A percentile compares a stretch with the other conserved stretches of the same genome.
phyloP scores from a whole-genome alignment of 1,140 invertebrate genomes.

The Mycetomoellerius zeteki region DNA sequence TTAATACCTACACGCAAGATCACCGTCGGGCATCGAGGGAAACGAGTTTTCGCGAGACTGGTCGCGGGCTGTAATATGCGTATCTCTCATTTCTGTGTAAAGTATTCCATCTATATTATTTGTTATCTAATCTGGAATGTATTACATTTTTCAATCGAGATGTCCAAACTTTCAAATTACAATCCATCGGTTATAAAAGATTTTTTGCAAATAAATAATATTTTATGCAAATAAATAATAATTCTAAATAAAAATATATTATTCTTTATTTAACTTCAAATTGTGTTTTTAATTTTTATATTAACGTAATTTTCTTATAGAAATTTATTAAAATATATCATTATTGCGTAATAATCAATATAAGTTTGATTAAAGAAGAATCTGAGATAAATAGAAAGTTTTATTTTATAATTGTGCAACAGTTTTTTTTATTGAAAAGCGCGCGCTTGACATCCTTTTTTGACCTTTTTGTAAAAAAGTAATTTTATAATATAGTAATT shows the following conservation, averaged over 20 bases:
- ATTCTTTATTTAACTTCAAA: conserved; percentile 17
- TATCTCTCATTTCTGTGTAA: background rate
- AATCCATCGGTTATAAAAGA: background rate
- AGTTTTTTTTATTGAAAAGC: no score
- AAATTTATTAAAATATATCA: background rate
- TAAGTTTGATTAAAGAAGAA: background rate
- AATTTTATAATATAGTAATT: background rate
- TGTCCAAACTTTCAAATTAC: background rate
- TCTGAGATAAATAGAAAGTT: background rate
- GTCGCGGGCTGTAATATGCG: background rate
- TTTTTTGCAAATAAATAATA: background rate
- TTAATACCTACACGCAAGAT: conserved; percentile 84
- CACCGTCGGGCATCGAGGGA: conserved; percentile 81
- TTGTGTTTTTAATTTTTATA: background rate
- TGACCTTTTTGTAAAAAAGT: no score
- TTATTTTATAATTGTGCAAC: no score
- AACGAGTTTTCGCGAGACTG: conserved; percentile 81
- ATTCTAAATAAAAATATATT: background rate
- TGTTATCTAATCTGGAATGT: background rate
- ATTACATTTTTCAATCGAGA: background rate
- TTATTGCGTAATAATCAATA: background rate
- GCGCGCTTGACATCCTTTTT: no score
- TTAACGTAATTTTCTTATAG: background rate
- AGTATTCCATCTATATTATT: background rate
- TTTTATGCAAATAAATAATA: background rate